Base-by-base conservation (phyloP, 2,113 vertebrate species). In the Aspiorhynchus laticeps region DNA sequence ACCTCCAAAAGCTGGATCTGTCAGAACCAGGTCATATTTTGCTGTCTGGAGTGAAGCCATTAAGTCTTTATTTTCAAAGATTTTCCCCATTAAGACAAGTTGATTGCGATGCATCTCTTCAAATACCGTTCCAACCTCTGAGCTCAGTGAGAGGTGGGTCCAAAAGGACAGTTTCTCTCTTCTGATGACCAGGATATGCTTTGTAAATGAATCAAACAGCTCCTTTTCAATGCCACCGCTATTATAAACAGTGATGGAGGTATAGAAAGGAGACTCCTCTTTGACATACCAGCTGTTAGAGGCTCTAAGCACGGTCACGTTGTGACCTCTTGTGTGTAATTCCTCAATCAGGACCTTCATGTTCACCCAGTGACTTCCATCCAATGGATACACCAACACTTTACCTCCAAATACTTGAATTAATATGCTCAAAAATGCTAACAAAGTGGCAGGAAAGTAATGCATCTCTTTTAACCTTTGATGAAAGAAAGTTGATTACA, bases 11-110 rank as follows among this genome's bases (percentile, higher is more conserved):
- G 71, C 83, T 2, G 92, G 91, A 80, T 93, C 91, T 7, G 90
- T 87, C 31, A 93, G 87, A 51, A 92, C 33, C 41, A 92, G 15
- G 19, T 93, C 92, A 82, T 87, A 93, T 1, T 86, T 86, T 11
- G 89, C 63, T 3, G 80, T 73, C 26, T 75, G 76, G 12, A 92
- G 79, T 11, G 73, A 73, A 17, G 81, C 53, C 83, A 91, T 84
- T 9, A 91, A 21, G 24, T 11, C 15, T 61, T 86, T 36, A 31
- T 91, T 86, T 83, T 87, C 87, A 87, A 91, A 90, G 21, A 90
- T 91, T 14, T 41, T 33, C 10, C 48, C 59, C 31, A 93, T 94
- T 0, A 21, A 36, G 5, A 84, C 76, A 14, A 77, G 2, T 1
- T 80, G 51, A 19, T 67, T 73, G 11, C 24, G 11, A 76, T 91